phyloP scores from a whole-genome alignment of 2,888 invertebrate genomes.

The Labia minor region DNA sequence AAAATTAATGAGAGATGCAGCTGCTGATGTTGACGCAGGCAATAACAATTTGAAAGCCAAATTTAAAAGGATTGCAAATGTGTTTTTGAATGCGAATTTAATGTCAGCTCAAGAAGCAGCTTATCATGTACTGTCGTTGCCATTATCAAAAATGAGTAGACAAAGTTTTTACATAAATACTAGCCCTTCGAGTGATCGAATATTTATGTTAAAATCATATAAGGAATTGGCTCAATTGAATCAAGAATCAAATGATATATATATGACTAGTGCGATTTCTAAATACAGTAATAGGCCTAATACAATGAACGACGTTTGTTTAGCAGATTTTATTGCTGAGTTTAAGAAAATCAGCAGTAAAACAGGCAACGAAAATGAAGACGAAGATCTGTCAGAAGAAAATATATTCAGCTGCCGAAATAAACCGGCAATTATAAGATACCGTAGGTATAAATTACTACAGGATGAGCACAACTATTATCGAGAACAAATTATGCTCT shows the following conservation, averaged over 20 bases:
- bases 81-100: conserved; percentile 27
- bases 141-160: no score
- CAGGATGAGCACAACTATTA: no score
- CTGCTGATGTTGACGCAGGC: background rate
- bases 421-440: conserved; percentile 1
- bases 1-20: background rate
- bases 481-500: no score
- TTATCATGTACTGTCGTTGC: conserved; percentile 27
- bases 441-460: no score
- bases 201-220: conserved; percentile 24
- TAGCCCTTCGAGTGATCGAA: conserved; percentile 23
- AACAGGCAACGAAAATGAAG: no score
- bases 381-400: conserved; percentile 3
- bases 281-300: conserved; percentile 16
- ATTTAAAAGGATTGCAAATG: conserved; percentile 18
- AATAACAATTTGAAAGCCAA: no score
- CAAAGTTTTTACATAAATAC: conserved; percentile 27
- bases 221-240: conserved; percentile 19
- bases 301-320: conserved; percentile 21
- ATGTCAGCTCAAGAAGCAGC: conserved; percentile 28
- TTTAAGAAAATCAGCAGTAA: no score
- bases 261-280: conserved; percentile 20
- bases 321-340: conserved; percentile 25
- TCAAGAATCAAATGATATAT: conserved; percentile 24
- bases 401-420: no score